phyloP scores from a whole-genome alignment of 1,140 invertebrate genomes.

The Brachionus sp. region DNA sequence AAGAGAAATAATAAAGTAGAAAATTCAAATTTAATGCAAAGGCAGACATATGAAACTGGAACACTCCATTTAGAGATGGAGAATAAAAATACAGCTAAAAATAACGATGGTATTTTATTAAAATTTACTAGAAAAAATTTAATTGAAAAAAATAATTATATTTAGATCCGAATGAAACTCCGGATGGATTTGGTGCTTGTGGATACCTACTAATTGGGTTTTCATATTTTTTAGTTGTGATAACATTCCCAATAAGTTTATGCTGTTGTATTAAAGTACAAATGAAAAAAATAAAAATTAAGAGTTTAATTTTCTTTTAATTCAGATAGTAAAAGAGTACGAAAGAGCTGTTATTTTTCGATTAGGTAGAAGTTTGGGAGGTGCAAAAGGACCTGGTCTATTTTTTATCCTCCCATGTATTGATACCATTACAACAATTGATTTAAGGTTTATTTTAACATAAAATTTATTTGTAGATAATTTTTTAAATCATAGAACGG shows the following conservation, averaged over 20 bases:
- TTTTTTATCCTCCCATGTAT: constrained; percentile 47
- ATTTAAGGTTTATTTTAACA: constrained; percentile 45
- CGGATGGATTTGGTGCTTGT: constrained; percentile 8
- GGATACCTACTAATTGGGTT: constrained; percentile 24
- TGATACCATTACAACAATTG: constrained; percentile 45
- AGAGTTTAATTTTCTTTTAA: background rate
- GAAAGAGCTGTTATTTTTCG: constrained; percentile 48
- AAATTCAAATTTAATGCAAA: background rate
- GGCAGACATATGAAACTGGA: background rate
- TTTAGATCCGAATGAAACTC: background rate
- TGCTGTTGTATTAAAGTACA: constrained; percentile 41
- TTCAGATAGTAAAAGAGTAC: constrained; percentile 45
- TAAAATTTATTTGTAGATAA: background rate
- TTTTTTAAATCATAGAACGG: constrained; percentile 9
- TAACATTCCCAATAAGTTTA: constrained; percentile 44
- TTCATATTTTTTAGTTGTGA: constrained; percentile 37
- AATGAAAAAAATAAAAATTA: background rate
- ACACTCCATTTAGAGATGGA: background rate
- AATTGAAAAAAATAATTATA: background rate
- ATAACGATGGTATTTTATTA: background rate
- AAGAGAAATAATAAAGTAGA: background rate
- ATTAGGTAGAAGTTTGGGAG: constrained; percentile 34
- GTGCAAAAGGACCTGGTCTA: constrained; percentile 47
- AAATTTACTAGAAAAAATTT: background rate
- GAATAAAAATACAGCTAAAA: background rate